These are phyloP conservation scores for Dromiciops gliroides DNA, from an alignment of 2,113 vertebrate genomes.

Conservation along the genomic window DNA sequence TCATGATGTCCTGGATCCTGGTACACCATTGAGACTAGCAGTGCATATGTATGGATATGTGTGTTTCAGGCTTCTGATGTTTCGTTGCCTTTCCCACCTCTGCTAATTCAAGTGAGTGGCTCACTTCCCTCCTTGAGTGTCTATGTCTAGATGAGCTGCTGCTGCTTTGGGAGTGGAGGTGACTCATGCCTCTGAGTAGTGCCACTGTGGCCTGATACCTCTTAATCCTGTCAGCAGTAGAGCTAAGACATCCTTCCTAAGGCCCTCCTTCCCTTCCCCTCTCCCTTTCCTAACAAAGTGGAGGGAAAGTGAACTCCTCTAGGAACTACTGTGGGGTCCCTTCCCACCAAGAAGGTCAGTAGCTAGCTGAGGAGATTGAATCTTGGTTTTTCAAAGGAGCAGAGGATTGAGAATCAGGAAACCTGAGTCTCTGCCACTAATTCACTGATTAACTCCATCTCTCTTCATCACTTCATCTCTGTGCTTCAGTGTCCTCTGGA, in stretches of 20 bases:
- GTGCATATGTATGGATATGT: neutral
- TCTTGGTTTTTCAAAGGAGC: neutral
- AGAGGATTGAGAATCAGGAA: neutral
- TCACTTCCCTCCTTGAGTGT: neutral
- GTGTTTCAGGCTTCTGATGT: neutral
- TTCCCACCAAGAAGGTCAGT: neutral
- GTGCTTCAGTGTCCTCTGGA: neutral
- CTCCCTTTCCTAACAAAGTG: neutral
- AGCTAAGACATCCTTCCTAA: neutral
- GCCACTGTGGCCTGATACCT: neutral
- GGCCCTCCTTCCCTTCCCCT: neutral
- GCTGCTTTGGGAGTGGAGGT: neutral
- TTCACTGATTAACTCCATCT: neutral
- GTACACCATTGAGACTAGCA: neutral
- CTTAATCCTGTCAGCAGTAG: constrained; percentile 15
- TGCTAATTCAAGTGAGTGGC: neutral
- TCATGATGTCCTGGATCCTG: neutral
- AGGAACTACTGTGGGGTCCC: neutral
- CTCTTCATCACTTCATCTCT: neutral
- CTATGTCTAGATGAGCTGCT: neutral
- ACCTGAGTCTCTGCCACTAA: neutral
- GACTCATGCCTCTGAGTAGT: constrained; percentile 41
- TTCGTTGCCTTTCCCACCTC: neutral
- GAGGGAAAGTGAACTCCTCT: constrained; percentile 20
- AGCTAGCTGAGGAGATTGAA: neutral